Percentiles rank a stretch among this genome's conserved stretches.
phyloP scores from a whole-genome alignment of 2,113 vertebrate genomes.

The Chloropsis hardwickii region DNA sequence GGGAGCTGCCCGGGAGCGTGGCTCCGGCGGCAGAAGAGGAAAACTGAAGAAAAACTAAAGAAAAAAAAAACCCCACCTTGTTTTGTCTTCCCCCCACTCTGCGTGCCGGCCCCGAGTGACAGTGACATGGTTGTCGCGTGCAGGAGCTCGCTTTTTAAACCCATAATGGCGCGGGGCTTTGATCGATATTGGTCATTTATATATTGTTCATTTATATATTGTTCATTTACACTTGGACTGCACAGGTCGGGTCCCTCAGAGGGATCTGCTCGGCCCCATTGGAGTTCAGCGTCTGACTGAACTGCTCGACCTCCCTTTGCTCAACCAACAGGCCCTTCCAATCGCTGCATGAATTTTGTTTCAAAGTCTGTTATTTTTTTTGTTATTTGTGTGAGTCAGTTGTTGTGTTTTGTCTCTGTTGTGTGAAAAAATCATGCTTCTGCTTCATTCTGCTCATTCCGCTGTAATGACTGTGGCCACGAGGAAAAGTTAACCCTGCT shows the following conservation, averaged over 20 bases:
- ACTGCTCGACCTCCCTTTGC: background rate
- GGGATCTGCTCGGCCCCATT: fast-evolving
- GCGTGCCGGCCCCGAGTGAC: background rate
- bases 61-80: too few species aligned
- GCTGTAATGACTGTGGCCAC: background rate
- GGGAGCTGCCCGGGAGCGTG: fast-evolving
- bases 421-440: background rate
- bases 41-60: background rate
- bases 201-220: fast-evolving
- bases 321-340: too few species aligned
- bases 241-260: background rate
- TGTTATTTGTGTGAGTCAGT: background rate
- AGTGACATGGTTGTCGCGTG: background rate
- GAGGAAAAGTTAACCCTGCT: background rate
- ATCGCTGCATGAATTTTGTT: background rate
- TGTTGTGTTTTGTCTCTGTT: background rate
- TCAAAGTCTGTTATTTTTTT: background rate
- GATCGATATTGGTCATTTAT: fast-evolving
- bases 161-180: background rate
- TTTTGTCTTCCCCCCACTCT: fast-evolving
- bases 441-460: background rate
- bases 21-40: fast-evolving
- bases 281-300: background rate
- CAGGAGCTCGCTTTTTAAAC: background rate
- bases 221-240: fast-evolving